A percentile compares a stretch with the other conserved stretches of the same genome.
phyloP scores from a whole-genome alignment of 2,888 invertebrate genomes.

The Trachelus iudaicus region DNA sequence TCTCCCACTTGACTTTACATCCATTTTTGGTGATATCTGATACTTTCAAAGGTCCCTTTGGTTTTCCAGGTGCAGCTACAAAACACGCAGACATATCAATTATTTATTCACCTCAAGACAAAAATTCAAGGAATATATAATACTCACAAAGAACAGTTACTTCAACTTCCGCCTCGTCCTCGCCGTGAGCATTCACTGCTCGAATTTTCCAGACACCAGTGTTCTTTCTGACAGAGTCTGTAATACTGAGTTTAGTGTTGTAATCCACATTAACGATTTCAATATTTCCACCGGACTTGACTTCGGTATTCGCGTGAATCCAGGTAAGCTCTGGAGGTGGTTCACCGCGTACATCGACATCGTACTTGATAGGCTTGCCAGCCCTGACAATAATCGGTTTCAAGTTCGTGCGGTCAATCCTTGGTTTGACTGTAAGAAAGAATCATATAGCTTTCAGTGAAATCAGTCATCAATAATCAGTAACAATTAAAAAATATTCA shows the following conservation, averaged over 20 bases:
- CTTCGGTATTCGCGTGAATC: conserved; percentile 84
- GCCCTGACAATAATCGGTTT: conserved; percentile 90
- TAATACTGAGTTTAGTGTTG: conserved; percentile 87
- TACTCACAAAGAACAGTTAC: conserved; percentile 83
- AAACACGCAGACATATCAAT: conserved; percentile 9
- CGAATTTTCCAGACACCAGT: conserved; percentile 91
- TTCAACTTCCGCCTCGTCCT: conserved; percentile 93
- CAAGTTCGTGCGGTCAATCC: conserved; percentile 94
- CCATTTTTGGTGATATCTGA: conserved; percentile 89
- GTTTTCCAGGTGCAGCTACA: conserved; percentile 82
- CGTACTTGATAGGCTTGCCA: conserved; percentile 92
- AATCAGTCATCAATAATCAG: conserved; percentile 13
- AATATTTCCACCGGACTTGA: conserved; percentile 76
- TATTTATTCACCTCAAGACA: conserved; percentile 3
- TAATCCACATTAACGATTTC: conserved; percentile 89
- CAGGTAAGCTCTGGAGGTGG: conserved; percentile 94
- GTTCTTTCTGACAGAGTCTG: conserved; percentile 82
- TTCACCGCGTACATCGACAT: conserved; percentile 94
- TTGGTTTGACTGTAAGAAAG: conserved; percentile 84
- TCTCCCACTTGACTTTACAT: conserved; percentile 92
- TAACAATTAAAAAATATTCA: conserved; percentile 10
- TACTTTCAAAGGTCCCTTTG: conserved; percentile 90
- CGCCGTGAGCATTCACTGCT: conserved; percentile 91
- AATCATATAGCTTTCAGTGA: conserved; percentile 15
- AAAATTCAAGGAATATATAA: conserved; percentile 10